Conservation (phyloP, 2,113 vertebrate genomes). For the Trochalopteron elliotii region DNA sequence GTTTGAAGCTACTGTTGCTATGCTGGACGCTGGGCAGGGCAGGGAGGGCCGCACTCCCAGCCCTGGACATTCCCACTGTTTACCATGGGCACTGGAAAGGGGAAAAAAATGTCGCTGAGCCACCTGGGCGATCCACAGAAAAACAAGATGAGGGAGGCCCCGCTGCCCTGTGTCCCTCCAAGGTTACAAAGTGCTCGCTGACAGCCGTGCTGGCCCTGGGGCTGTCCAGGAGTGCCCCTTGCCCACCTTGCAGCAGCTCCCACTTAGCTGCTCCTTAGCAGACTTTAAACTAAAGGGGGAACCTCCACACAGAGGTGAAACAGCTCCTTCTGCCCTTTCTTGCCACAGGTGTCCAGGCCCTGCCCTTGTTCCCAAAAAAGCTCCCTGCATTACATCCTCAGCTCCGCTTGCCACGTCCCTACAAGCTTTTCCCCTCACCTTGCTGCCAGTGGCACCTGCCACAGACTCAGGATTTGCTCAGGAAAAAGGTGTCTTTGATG, state of each 20-base stretch:
- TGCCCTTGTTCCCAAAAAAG: no score
- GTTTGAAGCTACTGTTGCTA: slow-evolving; percentile 28
- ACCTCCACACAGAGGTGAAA: rapidly evolving
- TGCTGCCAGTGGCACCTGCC: rapidly evolving
- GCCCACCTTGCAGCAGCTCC: not conserved
- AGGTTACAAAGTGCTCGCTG: rapidly evolving
- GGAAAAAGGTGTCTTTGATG: not conserved
- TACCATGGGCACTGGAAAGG: rapidly evolving
- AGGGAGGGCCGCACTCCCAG: not conserved
- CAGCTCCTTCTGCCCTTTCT: not conserved
- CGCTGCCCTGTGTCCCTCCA: rapidly evolving
- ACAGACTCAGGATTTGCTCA: rapidly evolving
- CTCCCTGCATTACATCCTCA: not conserved
- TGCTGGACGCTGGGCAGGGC: not conserved
- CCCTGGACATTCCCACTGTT: not conserved
- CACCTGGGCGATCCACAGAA: not conserved
- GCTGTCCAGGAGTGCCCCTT: not conserved
- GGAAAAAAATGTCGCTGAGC: rapidly evolving
- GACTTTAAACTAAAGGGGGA: rapidly evolving
- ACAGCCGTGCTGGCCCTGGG: rapidly evolving
- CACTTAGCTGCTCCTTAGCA: not conserved
- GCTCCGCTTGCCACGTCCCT: no score
- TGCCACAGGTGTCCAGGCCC: no score
- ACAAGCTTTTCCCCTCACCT: rapidly evolving
- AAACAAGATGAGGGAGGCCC: no score